Percentiles rank a stretch among this genome's conserved stretches.
Conservation (phyloP, 2,113 vertebrate genomes). For the Trichechus manatus region DNA sequence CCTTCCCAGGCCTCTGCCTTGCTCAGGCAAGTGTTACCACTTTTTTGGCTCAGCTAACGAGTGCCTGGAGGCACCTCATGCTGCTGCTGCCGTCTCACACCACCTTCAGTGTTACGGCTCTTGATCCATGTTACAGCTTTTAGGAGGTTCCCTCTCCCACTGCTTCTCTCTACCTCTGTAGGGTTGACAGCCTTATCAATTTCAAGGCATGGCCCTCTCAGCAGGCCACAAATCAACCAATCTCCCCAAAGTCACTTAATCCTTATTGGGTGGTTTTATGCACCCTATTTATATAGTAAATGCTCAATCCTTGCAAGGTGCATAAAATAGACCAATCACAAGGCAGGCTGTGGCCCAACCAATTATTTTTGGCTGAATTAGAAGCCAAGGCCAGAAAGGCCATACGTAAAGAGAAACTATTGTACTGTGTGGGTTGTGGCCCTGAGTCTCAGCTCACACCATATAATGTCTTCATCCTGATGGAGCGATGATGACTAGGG, state of each 20-base stretch:
- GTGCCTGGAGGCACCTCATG: not conserved
- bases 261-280: too few species aligned
- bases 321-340: too few species aligned
- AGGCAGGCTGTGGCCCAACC: not conserved
- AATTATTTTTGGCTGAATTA: not conserved
- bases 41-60: not conserved
- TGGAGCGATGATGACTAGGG: not conserved
- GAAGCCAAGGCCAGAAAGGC: not conserved
- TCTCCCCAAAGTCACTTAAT: too few species aligned
- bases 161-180: too few species aligned
- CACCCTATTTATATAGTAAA: too few species aligned
- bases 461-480: too few species aligned
- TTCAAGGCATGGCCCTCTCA: not conserved
- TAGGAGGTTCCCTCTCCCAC: not conserved
- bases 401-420: not conserved
- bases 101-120: not conserved
- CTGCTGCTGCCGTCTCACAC: not conserved
- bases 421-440: not conserved
- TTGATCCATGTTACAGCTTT: not conserved
- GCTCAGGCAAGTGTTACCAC: not conserved
- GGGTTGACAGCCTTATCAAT: not conserved
- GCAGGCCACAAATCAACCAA: not conserved
- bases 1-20: not conserved
- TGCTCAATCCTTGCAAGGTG: too few species aligned
- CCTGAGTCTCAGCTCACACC: not conserved